Base-by-base conservation (phyloP, 2,113 vertebrate genomes). In the Hoplias malabaricus region DNA sequence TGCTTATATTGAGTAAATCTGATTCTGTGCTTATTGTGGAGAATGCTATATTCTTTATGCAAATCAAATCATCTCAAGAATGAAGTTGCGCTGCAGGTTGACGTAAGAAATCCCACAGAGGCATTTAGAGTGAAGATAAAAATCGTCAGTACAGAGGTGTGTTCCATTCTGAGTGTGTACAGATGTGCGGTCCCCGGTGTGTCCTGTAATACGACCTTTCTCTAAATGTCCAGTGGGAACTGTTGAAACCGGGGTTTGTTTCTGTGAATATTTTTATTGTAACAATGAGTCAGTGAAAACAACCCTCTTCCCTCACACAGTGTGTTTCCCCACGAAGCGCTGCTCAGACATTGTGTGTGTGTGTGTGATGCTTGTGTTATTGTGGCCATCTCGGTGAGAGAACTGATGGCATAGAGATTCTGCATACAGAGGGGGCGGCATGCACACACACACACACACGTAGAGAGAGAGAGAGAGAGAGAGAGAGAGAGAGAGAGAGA, bases 231-330 rank as follows among this genome's bases (percentile, higher is more conserved):
- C 59, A 42, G 2, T 8, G 56, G 62, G 68, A 72, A 13, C 11
- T 63, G 38, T 40, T 48, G 19, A 72, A 36, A 59, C 42, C 40
- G 57, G 48, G 46, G 34, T 54, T 80, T 57, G 73, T 53, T 21
- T 63, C 61, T 71, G 66, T 50, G 23, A 66, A 56, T 40, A 36
- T 73, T 77, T n/a, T 68, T 27, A 68, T 81, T 73, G 62, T 73
- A 77, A 34, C 59, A 50, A 34, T 73, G 69, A 73, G 69, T 77
- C 74, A 68, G 66, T 56, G 38, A 72, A 77, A 77, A 81, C 33
- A 71, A 68, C 48, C 53, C 33, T 61, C 53, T 68, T 42, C 69
- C 53, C 33, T 50, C 56, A 7, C 36, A 56, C 57, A 40, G 40
- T 34, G 54, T 2, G 48, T 46, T 40, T 78, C 75, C 42, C 69